A percentile compares a stretch with the other conserved stretches of the same genome.
Conservation (phyloP, 2,888 invertebrate genomes). For the Conus canariensis region DNA sequence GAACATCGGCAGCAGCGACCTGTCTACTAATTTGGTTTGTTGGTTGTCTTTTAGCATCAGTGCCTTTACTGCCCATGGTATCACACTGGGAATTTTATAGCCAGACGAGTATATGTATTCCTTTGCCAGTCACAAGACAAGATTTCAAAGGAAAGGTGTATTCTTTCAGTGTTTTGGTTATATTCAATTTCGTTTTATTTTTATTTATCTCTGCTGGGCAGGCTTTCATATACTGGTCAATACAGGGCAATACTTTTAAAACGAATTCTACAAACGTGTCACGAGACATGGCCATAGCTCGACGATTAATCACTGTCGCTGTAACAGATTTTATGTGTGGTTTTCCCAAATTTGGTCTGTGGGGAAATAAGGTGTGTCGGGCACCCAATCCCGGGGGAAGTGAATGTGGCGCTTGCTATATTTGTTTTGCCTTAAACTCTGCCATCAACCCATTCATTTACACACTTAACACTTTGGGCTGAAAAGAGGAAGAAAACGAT, state of each 20-base stretch:
- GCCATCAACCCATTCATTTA: neutral
- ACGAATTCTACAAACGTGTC: neutral
- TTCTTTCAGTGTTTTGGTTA: neutral
- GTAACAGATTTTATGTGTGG: slow-evolving; percentile 28
- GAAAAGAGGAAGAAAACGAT: neutral
- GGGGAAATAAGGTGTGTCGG: neutral
- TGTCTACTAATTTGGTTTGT: neutral
- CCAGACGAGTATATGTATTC: neutral
- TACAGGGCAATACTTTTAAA: neutral
- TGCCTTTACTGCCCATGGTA: neutral
- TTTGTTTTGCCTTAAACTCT: neutral
- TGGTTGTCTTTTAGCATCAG: neutral
- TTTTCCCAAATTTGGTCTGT: slow-evolving; percentile 6
- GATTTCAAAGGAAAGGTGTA: neutral
- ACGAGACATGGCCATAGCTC: slow-evolving; percentile 1
- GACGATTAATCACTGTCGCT: neutral
- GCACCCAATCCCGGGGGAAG: neutral
- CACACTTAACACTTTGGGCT: neutral
- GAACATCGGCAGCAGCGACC: neutral
- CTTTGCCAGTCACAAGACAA: neutral
- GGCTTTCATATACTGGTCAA: neutral
- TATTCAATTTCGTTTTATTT: neutral
- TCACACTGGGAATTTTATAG: neutral
- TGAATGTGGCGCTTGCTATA: neutral
- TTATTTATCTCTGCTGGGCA: neutral